Conservation (phyloP, 2,888 invertebrate genomes). For the Chirona hameri region DNA sequence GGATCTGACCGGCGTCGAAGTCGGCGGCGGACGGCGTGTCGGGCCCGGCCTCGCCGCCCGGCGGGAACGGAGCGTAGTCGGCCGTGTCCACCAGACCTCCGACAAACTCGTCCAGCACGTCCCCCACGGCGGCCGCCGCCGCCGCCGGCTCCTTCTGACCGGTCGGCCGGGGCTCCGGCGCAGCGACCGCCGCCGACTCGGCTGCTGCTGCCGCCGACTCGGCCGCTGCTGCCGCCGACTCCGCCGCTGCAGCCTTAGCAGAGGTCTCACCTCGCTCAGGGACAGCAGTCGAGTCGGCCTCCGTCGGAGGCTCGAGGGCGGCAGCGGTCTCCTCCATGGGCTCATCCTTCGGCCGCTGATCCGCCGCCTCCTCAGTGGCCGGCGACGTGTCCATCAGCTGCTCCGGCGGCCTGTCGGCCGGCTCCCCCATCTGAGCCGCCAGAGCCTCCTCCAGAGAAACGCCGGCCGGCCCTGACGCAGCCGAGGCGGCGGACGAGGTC, state of each 20-base stretch:
- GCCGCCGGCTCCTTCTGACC: not conserved
- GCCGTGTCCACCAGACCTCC: slow-evolving; percentile 13
- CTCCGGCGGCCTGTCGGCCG: too few species aligned
- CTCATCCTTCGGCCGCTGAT: not conserved
- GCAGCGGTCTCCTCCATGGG: not conserved
- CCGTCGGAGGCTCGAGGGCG: not conserved
- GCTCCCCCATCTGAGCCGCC: not conserved
- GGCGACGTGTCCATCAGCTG: not conserved
- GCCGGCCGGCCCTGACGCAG: too few species aligned
- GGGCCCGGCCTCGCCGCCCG: not conserved
- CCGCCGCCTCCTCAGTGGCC: not conserved
- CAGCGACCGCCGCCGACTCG: not conserved
- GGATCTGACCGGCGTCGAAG: not conserved
- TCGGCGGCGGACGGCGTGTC: not conserved
- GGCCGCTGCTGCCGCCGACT: not conserved
- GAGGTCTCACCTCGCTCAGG: not conserved
- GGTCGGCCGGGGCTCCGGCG: not conserved
- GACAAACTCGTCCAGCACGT: slow-evolving; percentile 29
- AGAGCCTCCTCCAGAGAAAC: too few species aligned
- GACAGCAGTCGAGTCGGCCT: not conserved
- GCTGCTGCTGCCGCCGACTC: not conserved
- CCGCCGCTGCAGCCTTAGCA: not conserved
- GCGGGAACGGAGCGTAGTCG: not conserved
- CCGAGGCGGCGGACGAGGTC: not conserved
- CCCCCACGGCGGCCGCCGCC: not conserved